Base-by-base conservation (phyloP, 1,140 invertebrate genomes). In the Cyclargus thomasi region DNA sequence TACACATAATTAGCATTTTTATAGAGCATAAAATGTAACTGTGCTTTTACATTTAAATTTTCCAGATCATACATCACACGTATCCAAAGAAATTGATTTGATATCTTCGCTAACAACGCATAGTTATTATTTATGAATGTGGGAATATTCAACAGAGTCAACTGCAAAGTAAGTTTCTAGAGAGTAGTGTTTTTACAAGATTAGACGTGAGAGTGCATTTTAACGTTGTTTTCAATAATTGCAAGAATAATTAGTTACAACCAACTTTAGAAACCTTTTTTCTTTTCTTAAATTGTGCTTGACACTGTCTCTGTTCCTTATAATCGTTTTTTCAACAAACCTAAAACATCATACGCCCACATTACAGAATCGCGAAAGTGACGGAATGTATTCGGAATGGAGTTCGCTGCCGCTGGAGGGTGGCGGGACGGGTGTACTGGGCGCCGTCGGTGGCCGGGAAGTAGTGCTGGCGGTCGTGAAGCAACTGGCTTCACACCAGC, bases 301-400 rank as follows among this genome's bases (percentile, higher is more conserved):
- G n/a, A n/a, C n/a, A n/a, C n/a, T n/a, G n/a, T n/a, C n/a, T n/a
- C n/a, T n/a, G n/a, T n/a, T n/a, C n/a, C n/a, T n/a, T n/a, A n/a
- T n/a, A n/a, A n/a, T n/a, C n/a, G n/a, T n/a, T n/a, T n/a, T n/a
- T n/a, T n/a, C n/a, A n/a, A n/a, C n/a, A n/a, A n/a, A n/a, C n/a
- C n/a, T n/a, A n/a, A n/a, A n/a, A 47, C 11, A 14, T 47, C 10
- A 47, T 47, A 47, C 39, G 39, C 39, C 39, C 39, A 47, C 0
- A 59, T 36, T 75, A 23, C 69, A 93, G 92, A 91, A 74, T 59
- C 83, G 80, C 72, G 81, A 83, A 59, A 82, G 80, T 81, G 93
- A 93, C 90, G 94, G 93, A 75, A 96, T 97, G 95, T 97, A 96
- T 92, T 94, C 94, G 75, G 95, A 97, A 92, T 97, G 95, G 95